Conservation (phyloP, 2,888 invertebrate genomes). For the Sclerodermus sp. region DNA sequence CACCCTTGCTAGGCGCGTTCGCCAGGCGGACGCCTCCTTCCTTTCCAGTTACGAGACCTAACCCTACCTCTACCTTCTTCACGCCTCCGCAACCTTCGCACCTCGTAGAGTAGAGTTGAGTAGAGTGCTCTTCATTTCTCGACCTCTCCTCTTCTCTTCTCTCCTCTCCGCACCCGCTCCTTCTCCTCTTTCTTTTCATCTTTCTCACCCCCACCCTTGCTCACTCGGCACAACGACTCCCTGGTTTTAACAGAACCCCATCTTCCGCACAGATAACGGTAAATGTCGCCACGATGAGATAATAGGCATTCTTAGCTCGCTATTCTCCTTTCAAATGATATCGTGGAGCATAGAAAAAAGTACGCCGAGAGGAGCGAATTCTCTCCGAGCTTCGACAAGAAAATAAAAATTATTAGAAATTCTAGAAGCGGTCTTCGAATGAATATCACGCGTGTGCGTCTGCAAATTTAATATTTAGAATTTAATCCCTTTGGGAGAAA, state of each 20-base stretch:
- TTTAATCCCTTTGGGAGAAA: too few species aligned
- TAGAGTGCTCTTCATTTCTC: slow-evolving; percentile 46
- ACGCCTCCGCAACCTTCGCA: slow-evolving; percentile 42
- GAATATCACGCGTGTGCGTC: too few species aligned
- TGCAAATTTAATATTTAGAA: too few species aligned
- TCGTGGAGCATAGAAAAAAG: too few species aligned
- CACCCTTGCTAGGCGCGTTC: slow-evolving; percentile 1
- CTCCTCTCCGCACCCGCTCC: slow-evolving; percentile 7
- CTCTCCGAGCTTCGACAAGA: too few species aligned
- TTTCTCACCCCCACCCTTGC: neutral
- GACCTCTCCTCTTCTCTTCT: slow-evolving; percentile 21
- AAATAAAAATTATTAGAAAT: too few species aligned
- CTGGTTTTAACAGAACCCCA: slow-evolving; percentile 5
- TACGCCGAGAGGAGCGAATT: too few species aligned
- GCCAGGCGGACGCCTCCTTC: slow-evolving; percentile 9
- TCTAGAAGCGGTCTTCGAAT: too few species aligned
- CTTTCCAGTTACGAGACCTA: slow-evolving; percentile 23
- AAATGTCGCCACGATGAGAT: neutral
- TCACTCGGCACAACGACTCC: slow-evolving; percentile 1
- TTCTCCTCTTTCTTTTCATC: neutral
- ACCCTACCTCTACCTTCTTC: slow-evolving; percentile 30
- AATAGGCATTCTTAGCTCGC: too few species aligned
- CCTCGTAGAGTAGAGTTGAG: slow-evolving; percentile 35
- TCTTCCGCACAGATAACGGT: slow-evolving; percentile 16
- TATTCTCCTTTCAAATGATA: too few species aligned